Evolutionary conservation across 2,888 invertebrate species (phyloP), one percentile per base, ranked within the genome.

Genomic region (Phytoseiulus persimilis): DNA sequence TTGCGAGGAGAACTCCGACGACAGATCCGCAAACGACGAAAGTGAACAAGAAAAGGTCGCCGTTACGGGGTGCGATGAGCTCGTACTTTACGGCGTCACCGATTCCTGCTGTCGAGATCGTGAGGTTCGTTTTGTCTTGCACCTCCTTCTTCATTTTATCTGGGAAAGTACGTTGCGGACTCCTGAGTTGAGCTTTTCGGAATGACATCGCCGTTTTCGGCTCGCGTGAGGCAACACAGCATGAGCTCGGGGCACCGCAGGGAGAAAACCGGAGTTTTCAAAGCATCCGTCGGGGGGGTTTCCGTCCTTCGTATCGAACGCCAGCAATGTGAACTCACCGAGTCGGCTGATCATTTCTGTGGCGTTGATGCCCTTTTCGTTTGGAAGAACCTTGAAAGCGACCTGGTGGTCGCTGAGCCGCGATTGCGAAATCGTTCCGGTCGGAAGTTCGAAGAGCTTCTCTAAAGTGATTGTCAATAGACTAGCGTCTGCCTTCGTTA

Each of bases 401-500:
- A 97, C 95, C 93, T 96, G 95, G 91, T 95, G 95, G 31, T 94
- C 94, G 91, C 95, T 95, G 90, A 96, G 95, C 91, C 96, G 95
- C 91, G 95, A 94, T 92, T 95, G 94, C 28, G 94, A 94, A 91
- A 96, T 94, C 45, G 94, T 94, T 90, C 94, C 93, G 89, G 94
- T 94, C 91, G 95, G 94, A 91, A 96, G 93, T 91, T 95, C 95
- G 92, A 96, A 94, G 92, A 96, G 94, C 92, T 95, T 94, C 91
- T 95, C 95, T 91, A 96, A 94, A 92, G 94, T 95, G 91, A 94
- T 93, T 90, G 96, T 95, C 91, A 96, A 95, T 89, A 94, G 94
- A 91, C 94, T 94, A 89, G 96, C 96, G 92, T 96, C 95, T 90
- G 94, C 93, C 96, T 96, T 96, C 31, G 94, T 94, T 90, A 93